phyloP scores from a whole-genome alignment of 2,113 vertebrate species.

The Electrona antarctica region DNA sequence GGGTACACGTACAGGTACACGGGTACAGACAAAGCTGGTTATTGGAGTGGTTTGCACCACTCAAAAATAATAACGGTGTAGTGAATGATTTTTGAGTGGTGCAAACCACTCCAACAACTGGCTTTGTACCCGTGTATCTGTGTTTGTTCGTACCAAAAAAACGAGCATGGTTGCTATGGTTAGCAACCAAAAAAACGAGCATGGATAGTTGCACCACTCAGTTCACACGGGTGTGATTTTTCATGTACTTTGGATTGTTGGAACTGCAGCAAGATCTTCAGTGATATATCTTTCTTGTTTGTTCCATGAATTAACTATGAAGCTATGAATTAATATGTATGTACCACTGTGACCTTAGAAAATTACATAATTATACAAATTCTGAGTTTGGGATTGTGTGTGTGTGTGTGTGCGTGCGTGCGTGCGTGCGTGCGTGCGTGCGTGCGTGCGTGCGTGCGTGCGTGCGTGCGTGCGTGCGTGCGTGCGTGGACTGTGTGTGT shows the following conservation, averaged over 20 bases:
- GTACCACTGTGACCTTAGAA: conserved; percentile 52
- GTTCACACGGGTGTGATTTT: too few species aligned
- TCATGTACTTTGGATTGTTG: conserved; percentile 22
- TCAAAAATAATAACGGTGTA: neutral
- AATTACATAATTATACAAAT: conserved; percentile 51
- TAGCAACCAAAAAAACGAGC: too few species aligned
- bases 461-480: neutral
- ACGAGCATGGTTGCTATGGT: too few species aligned
- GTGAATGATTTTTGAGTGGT: conserved; percentile 1
- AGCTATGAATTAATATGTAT: conserved; percentile 49
- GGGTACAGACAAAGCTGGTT: too few species aligned
- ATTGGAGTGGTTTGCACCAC: too few species aligned
- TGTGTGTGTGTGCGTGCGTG: conserved; percentile 12
- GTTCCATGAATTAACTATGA: conserved; percentile 51
- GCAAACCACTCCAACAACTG: too few species aligned
- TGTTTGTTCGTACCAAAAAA: too few species aligned
- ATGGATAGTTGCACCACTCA: too few species aligned
- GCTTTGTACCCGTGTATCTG: too few species aligned
- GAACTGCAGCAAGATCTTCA: conserved; percentile 16
- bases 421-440: conserved; percentile 6
- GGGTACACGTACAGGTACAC: too few species aligned
- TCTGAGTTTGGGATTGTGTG: conserved; percentile 25
- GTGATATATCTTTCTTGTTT: conserved; percentile 15
- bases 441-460: neutral
- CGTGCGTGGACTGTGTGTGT: neutral